Evolutionary conservation across 2,113 vertebrate genomes (phyloP), one percentile per base, ranked within the genome.

Genomic region (Dasyprocta punctata): DNA sequence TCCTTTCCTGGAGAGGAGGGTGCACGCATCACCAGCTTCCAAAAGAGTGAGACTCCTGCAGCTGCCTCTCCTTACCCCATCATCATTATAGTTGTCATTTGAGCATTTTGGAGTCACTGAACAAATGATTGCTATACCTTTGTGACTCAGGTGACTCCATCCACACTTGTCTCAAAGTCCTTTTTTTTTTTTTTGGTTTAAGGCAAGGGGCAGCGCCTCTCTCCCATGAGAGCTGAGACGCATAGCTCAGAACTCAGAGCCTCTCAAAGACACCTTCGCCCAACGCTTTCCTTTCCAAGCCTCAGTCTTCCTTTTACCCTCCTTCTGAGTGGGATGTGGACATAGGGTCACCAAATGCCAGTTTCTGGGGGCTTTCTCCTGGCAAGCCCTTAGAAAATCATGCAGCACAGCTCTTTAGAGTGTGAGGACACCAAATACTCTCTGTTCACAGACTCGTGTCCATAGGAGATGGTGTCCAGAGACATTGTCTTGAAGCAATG

Each of bases 341-440:
- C 41, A 4, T 14, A 82, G 33, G 7, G 0, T 28, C 28, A 5
- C 41, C 52, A 71, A 36, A 10, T 49, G 22, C 8, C 52, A 41
- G 24, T 44, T 75, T 30, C 16, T 75, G 13, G 12, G 22, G 24
- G 14, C n/a, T 2, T 17, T 4, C 12, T 52, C 33, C 5, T 26
- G 1, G 58, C 13, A 33, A 36, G 20, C 36, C 10, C 24, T 75
- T 87, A 22, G 12, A 6, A 67, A 38, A 85, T 41, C 24, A 69
- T 1, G 8, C 44, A 8, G 4, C 1, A 3, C 1, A 13, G n/a
- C 85, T 52, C 44, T 88, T 0, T 10, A 38, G 58, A 38, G 33
- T 4, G 13, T 19, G 38, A 49, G 24, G 56, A 44, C 22, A 52
- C 16, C 3, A 20, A n/a, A 16, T n/a, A 11, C 9, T 3, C 47